A percentile compares a stretch with the other conserved stretches of the same genome.
Evolutionary conservation across 1,140 invertebrate genomes (phyloP).

Genomic region (Lepeophtheirus salmonis): DNA sequence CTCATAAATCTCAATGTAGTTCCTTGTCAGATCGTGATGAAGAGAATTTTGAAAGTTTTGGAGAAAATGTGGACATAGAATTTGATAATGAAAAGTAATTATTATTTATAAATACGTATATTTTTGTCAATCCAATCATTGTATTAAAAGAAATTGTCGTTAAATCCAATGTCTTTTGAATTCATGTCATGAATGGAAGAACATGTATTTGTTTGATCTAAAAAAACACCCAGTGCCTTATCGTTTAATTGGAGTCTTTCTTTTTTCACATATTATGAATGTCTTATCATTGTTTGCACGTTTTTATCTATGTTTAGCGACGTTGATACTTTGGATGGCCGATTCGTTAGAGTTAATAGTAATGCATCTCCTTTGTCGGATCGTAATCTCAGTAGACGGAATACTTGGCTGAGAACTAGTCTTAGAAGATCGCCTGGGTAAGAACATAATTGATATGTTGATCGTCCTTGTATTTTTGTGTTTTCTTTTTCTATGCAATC

Average conservation of each 20-base stretch:
- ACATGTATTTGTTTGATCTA: not conserved
- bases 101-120: too few relatives aligned
- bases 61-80: constrained; percentile 35
- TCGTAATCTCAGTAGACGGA: constrained; percentile 20
- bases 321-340: not conserved
- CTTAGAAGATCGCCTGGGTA: constrained; percentile 22
- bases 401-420: constrained; percentile 23
- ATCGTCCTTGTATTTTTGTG: constrained; percentile 13
- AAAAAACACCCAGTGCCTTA: not conserved
- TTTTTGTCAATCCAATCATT: too few relatives aligned
- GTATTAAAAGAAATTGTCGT: too few relatives aligned
- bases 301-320: not conserved
- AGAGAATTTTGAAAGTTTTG: constrained; percentile 44
- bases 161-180: not conserved
- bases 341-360: not conserved
- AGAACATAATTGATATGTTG: not conserved
- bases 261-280: not conserved
- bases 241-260: not conserved
- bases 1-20: constrained; percentile 28
- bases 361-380: not conserved
- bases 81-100: constrained; percentile 30
- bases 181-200: too few relatives aligned
- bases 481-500: constrained; percentile 20
- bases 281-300: not conserved
- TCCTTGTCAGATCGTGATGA: constrained; percentile 37